Evolutionary conservation across 2,797 vertebrate genomes (phyloP), one percentile per base, ranked within the genome.

Genomic region (Carapus acus): DNA sequence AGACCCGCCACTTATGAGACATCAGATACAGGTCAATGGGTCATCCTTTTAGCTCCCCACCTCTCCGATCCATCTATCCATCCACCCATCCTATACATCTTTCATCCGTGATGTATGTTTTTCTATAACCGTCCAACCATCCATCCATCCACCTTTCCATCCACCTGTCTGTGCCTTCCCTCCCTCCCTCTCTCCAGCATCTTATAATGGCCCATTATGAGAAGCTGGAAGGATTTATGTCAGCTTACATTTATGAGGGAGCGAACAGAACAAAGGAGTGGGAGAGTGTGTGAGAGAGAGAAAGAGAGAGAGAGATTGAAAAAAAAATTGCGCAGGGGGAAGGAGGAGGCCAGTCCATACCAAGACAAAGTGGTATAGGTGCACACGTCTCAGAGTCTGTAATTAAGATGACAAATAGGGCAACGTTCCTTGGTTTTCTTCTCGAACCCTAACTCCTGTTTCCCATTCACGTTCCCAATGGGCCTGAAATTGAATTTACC

Each of bases 21-120:
- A 80, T 84, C 79, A 85, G 71, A 68, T 70, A 43, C 71, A 75
- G 82, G 80, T 80, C 78, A 69, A 39, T 56, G 61, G 76, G 78
- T 80, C 82, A 84, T 74, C 74, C 76, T 80, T 80, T 76, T 78
- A 84, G 83, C 69, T 77, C 70, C 73, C 62, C 58, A 4, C 59
- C 45, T 66, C 54, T 70, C 54, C 69, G 63, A 62, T 67, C 67
- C 71, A 46, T 51, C 73, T 71, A 79, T 78, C 79, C 67, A 77
- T 80, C 79, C 68, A 47, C 46, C 69, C 54, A 15, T 76, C 62
- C 65, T 60, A 36, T 56, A 72, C 70, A 70, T 77, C 62, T 72
- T 72, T 79, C 69, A 80, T 80, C 67, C 59, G 24, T 68, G 74
- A 78, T 71, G 56, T 52, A 51, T 71, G 75, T 39, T 61, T 72